Evolutionary conservation across 1,140 invertebrate species (phyloP).

Genomic region (Oryctes rhinoceros): DNA sequence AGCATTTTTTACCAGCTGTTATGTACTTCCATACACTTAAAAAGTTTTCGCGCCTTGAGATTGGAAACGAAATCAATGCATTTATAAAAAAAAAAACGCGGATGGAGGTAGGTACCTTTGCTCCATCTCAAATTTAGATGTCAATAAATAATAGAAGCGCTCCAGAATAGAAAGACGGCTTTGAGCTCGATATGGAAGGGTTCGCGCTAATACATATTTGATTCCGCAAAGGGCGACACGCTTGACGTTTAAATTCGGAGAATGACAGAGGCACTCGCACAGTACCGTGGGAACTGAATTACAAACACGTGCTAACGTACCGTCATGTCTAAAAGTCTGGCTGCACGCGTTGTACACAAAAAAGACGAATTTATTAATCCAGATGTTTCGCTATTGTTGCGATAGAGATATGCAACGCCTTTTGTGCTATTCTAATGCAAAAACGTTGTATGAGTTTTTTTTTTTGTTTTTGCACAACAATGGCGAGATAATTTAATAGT

Average conservation of each 20-base stretch:
- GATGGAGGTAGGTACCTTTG: conserved; percentile 3
- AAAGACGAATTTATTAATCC: conserved; percentile 33
- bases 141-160: conserved; percentile 37
- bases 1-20: neutral
- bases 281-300: conserved; percentile 38
- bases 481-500: no score
- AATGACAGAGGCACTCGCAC: conserved; percentile 38
- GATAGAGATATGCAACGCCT: neutral
- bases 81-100: neutral
- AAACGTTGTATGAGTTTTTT: neutral
- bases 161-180: conserved; percentile 35
- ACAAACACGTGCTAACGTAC: conserved; percentile 38
- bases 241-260: conserved; percentile 41
- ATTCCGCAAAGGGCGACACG: conserved; percentile 41
- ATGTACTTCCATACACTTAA: neutral
- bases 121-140: conserved; percentile 31
- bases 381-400: conserved; percentile 17
- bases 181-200: conserved; percentile 37
- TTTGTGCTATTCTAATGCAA: neutral
- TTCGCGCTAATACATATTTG: conserved; percentile 40
- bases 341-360: conserved; percentile 17
- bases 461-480: no score
- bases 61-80: conserved; percentile 19
- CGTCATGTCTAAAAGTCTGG: conserved; percentile 19
- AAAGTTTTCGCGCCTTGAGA: neutral